Evolutionary conservation across 2,797 vertebrate genomes (phyloP), one percentile per base, ranked within the genome.

Genomic region (Loris lydekkerianus): DNA sequence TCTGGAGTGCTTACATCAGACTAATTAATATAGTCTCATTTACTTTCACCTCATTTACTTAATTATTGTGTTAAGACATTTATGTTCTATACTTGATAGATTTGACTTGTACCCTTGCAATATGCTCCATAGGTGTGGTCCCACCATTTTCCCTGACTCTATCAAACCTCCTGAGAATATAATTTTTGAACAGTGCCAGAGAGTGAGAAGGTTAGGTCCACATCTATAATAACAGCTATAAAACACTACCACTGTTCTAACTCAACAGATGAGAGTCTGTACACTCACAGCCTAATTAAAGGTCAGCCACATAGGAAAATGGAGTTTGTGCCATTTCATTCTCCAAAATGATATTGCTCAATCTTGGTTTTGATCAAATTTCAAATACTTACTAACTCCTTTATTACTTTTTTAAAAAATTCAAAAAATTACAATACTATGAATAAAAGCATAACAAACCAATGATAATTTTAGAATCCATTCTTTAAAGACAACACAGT

Each of bases 401-500:
- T 69, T 72, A 46, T 76, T 31, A 73, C 29, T 29, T 88, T 86
- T 91, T 40, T 56, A 43, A 83, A 75, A 75, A 76, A 23, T 53
- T 86, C 25, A 63, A 93, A 82, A 46, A 23, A 53, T 15, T 67
- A 1, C 67, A 92, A 92, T 60, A 60, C 63, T 29, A 65, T 34
- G 7, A 61, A 80, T 61, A 49, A 80, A 93, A 81, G 23, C 5
- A 46, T 49, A 72, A 60, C 56, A 90, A 85, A 80, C 23, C 23
- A 69, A 61, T 90, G 77, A 46, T 25, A 67, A 49, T 29, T 76
- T 85, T 86, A 69, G 89, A 88, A 58, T 91, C 11, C 21, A 67
- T 67, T 65, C 40, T 96, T 96, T 63, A 70, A 81, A 75, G 23
- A 49, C 18, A 46, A 76, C 21, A 37, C 9, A 82, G n/a, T 37